Evolutionary conservation across 2,113 vertebrate species (phyloP).

Genomic region (Elachura formosa): DNA sequence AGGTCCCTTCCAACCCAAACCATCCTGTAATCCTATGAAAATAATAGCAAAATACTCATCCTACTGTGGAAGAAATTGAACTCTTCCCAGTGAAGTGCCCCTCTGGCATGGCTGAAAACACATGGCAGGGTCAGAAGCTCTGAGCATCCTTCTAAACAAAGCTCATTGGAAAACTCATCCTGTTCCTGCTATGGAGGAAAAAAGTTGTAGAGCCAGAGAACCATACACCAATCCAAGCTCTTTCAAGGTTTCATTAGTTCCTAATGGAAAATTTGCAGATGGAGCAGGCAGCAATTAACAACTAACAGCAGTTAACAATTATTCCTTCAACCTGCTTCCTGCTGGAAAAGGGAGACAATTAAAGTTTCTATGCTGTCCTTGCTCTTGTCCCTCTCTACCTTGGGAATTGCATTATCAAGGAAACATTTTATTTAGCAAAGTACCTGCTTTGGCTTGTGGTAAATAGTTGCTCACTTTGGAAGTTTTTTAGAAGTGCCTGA

Average conservation of each 20-base stretch:
- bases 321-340: constrained; percentile 28
- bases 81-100: neutral
- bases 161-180: neutral
- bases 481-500: neutral
- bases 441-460: neutral
- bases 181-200: neutral
- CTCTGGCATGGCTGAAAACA: neutral
- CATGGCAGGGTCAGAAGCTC: neutral
- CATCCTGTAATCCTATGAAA: neutral
- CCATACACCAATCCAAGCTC: neutral
- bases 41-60: neutral
- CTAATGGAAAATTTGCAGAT: constrained; percentile 17
- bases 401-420: neutral
- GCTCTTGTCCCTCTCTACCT: neutral
- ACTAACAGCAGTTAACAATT: constrained; percentile 48
- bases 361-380: neutral
- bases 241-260: neutral
- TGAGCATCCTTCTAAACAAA: neutral
- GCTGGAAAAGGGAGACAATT: constrained; percentile 29
- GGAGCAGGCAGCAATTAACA: constrained; percentile 37
- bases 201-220: neutral
- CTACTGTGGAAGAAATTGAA: neutral
- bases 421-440: neutral
- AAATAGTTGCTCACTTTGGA: neutral
- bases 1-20: neutral